phyloP scores from a whole-genome alignment of 2,797 vertebrate genomes.

The Odontamblyopus lacepedii region DNA sequence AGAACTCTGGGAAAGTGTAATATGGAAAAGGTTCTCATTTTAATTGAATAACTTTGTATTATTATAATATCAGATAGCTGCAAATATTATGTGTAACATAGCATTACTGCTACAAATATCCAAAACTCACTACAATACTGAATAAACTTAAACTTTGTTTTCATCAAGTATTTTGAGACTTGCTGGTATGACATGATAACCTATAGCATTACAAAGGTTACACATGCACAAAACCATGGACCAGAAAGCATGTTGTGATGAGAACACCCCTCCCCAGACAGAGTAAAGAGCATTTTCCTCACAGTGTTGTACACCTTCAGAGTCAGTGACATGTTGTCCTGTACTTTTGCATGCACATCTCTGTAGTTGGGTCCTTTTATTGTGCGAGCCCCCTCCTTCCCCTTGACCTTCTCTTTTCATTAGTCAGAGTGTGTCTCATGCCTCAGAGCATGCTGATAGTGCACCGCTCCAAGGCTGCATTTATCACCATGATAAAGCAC shows the following conservation, averaged over 20 bases:
- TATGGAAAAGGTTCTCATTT: not conserved
- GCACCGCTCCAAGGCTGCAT: slow-evolving; percentile 76
- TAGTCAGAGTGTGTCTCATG: slow-evolving; percentile 78
- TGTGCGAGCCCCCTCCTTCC: slow-evolving; percentile 52
- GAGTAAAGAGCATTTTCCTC: slow-evolving; percentile 19
- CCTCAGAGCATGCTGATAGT: slow-evolving; percentile 76
- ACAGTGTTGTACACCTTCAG: slow-evolving; percentile 19
- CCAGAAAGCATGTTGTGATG: slow-evolving; percentile 2
- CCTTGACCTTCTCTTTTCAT: slow-evolving; percentile 79
- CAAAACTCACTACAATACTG: too few relatives aligned
- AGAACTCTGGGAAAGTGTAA: not conserved
- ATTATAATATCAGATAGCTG: not conserved
- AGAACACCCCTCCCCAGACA: slow-evolving; percentile 6
- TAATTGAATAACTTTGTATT: not conserved
- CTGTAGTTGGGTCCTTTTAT: slow-evolving; percentile 35
- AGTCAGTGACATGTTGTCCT: slow-evolving; percentile 56
- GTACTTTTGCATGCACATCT: slow-evolving; percentile 60
- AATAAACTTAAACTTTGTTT: too few relatives aligned
- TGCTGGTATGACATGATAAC: not conserved
- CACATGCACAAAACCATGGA: not conserved
- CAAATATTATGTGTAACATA: not conserved
- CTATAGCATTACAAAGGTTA: not conserved
- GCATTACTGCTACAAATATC: not conserved
- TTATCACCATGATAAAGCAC: slow-evolving; percentile 78
- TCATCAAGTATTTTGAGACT: too few relatives aligned